Conservation (phyloP, 64 coral and sea anemone genomes). For the Cladopsammia gracilis region DNA sequence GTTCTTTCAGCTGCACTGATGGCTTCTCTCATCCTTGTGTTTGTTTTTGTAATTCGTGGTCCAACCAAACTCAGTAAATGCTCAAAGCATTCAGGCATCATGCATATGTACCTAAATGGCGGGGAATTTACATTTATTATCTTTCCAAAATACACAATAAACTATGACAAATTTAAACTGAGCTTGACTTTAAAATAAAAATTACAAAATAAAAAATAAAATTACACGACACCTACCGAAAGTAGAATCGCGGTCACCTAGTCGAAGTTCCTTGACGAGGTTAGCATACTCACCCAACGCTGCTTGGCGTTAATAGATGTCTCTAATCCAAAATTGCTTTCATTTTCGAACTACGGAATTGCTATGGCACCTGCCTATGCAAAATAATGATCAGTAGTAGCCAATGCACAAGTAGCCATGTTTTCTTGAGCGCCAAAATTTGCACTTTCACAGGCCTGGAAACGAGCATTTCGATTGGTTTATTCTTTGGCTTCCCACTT, state of each 20-base stretch:
- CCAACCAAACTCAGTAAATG: constrained; percentile 59
- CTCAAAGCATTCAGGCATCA: constrained; percentile 72
- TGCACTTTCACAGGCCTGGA: neutral
- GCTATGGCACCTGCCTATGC: constrained; percentile 12
- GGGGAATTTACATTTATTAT: constrained; percentile 29
- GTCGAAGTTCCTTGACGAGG: constrained; percentile 46
- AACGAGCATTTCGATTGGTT: neutral
- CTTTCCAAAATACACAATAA: constrained; percentile 20
- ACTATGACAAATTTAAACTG: constrained; percentile 29
- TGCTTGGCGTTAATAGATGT: constrained; percentile 28
- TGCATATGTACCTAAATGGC: constrained; percentile 63
- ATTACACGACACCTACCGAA: constrained; percentile 33
- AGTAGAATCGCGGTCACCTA: constrained; percentile 56
- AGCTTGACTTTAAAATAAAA: constrained; percentile 11
- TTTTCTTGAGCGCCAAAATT: constrained; percentile 46
- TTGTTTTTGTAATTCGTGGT: constrained; percentile 35
- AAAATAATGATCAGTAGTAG: constrained; percentile 48
- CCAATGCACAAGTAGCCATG: constrained; percentile 34
- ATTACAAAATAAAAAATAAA: constrained; percentile 15
- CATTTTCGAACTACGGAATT: constrained; percentile 30
- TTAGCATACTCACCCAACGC: constrained; percentile 37
- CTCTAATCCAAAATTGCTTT: constrained; percentile 44
- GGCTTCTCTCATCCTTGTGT: constrained; percentile 48
- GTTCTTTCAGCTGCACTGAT: constrained; percentile 39
- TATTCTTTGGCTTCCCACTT: neutral